phyloP scores from a whole-genome alignment of 2,113 vertebrate genomes.

The Thalassarche chlororhynchos region DNA sequence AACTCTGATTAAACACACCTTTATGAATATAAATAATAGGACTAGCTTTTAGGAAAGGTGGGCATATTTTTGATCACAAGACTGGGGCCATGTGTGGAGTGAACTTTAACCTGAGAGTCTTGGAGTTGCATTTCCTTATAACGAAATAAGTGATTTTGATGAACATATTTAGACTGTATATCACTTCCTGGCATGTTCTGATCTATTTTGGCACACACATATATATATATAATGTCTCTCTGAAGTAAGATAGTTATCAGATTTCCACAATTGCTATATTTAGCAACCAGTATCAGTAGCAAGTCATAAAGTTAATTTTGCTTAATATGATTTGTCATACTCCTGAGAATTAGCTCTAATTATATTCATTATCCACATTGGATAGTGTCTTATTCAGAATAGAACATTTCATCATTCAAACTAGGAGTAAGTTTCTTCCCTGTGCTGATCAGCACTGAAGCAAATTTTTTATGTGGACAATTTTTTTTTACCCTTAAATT shows the following conservation, averaged over 20 bases:
- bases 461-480: background rate
- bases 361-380: constrained; percentile 28
- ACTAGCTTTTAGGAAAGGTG: background rate
- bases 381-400: background rate
- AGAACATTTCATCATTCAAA: background rate
- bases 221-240: background rate
- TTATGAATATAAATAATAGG: background rate
- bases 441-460: background rate
- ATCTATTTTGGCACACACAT: background rate
- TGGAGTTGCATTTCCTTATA: background rate
- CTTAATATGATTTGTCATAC: constrained; percentile 37
- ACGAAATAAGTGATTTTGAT: background rate
- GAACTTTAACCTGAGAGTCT: background rate
- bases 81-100: background rate
- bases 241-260: background rate
- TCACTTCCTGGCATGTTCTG: background rate
- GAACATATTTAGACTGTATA: background rate
- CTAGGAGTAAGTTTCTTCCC: background rate
- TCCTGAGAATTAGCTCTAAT: constrained; percentile 36
- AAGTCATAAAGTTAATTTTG: constrained; percentile 19
- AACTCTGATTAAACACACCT: background rate
- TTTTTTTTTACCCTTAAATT: background rate
- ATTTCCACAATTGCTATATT: background rate
- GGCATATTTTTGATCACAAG: background rate
- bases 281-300: background rate